These are phyloP conservation scores for Yasuhikotakia modesta DNA, from an alignment of 2,797 vertebrate genomes.

Conservation along the genomic window DNA sequence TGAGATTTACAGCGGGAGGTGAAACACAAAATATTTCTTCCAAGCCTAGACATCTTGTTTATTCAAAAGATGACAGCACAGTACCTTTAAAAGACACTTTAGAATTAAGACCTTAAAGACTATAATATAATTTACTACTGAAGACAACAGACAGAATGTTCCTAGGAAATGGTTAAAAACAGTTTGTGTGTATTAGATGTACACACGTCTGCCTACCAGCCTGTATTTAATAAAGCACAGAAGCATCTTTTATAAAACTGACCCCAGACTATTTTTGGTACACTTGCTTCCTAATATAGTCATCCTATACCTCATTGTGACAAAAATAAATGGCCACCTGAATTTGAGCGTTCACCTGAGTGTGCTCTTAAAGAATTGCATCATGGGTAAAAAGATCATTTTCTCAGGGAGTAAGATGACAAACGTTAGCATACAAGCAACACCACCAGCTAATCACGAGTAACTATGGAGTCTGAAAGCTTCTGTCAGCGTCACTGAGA, in stretches of 20 bases:
- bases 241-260: constrained; percentile 2
- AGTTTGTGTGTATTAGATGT: constrained; percentile 15
- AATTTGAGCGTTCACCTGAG: constrained; percentile 12
- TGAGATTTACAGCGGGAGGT: background rate
- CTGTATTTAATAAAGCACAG: background rate
- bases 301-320: constrained; percentile 24
- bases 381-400: background rate
- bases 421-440: background rate
- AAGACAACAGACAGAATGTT: too few species aligned
- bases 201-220: background rate
- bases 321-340: constrained; percentile 16
- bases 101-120: too few species aligned
- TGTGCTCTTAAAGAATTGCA: constrained; percentile 6
- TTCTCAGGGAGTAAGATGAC: constrained; percentile 18
- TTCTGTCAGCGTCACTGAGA: constrained; percentile 19
- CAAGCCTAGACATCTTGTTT: too few species aligned
- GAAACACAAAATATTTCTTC: background rate
- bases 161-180: too few species aligned
- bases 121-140: too few species aligned
- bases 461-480: constrained; percentile 9
- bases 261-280: constrained; percentile 23
- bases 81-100: background rate
- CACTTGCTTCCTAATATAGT: background rate
- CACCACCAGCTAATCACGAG: constrained; percentile 1
- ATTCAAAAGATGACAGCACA: constrained; percentile 6